Conservation (phyloP, 2,113 vertebrate genomes). For the Calyptommatus sinebrachiatus region DNA sequence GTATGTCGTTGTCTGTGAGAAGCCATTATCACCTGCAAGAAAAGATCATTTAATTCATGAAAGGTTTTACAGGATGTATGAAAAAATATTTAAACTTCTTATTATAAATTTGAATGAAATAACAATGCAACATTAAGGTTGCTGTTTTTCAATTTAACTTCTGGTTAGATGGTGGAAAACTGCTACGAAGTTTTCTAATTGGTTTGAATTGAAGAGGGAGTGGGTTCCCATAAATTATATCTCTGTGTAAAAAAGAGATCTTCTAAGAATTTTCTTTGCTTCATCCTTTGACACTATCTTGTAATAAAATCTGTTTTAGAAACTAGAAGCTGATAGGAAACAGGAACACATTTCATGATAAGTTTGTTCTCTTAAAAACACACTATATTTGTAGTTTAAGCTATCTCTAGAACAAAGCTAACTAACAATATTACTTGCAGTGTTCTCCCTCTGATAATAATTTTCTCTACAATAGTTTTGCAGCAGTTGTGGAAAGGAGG, state of each 20-base stretch:
- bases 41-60: slow-evolving; percentile 17
- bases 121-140: slow-evolving; percentile 24
- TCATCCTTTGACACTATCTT: neutral
- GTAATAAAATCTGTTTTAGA: neutral
- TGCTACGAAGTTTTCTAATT: neutral
- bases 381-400: too few species aligned
- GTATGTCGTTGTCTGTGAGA: slow-evolving; percentile 69
- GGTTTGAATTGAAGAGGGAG: neutral
- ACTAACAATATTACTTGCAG: too few species aligned
- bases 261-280: neutral
- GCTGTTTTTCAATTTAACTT: neutral
- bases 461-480: neutral
- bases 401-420: too few species aligned
- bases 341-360: neutral
- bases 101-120: too few species aligned
- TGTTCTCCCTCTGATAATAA: too few species aligned
- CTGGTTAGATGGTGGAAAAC: neutral
- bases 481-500: too few species aligned
- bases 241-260: accelerated
- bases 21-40: slow-evolving; percentile 68
- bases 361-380: neutral
- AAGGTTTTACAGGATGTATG: too few species aligned
- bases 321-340: neutral
- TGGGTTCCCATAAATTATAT: neutral
- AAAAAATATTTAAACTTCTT: too few species aligned